Evolutionary conservation across 2,888 invertebrate species (phyloP).

Genomic region (Pristionchus exspectatus): DNA sequence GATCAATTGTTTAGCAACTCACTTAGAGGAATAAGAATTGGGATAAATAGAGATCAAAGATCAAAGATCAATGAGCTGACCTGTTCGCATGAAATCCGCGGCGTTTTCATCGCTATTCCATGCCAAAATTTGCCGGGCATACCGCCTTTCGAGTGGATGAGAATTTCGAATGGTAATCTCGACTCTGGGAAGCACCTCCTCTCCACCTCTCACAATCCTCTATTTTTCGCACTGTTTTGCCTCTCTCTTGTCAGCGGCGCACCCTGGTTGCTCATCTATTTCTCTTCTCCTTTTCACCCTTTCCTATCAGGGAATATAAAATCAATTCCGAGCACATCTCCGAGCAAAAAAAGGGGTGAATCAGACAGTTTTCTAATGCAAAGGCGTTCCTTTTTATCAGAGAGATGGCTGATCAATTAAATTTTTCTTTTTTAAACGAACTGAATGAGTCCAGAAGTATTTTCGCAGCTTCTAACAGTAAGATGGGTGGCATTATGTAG

Average conservation of each 20-base stretch:
- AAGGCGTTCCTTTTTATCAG: background rate
- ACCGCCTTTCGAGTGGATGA: background rate
- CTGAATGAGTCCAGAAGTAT: too few species aligned
- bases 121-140: conserved; percentile 41
- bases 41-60: background rate
- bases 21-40: background rate
- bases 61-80: conserved; percentile 21
- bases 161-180: background rate
- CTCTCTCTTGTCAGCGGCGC: background rate
- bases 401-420: too few species aligned
- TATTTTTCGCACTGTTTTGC: background rate
- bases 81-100: background rate
- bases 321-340: background rate
- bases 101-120: background rate
- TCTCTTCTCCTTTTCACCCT: background rate
- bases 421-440: too few species aligned
- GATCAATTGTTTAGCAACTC: too few species aligned
- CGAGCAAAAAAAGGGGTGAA: background rate
- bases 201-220: background rate
- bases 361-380: background rate
- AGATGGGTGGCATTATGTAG: background rate
- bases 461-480: background rate
- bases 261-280: background rate
- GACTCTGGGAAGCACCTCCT: background rate
- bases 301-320: background rate